Evolutionary conservation across 2,888 invertebrate species (phyloP).

Genomic region (Agrochola circellaris): DNA sequence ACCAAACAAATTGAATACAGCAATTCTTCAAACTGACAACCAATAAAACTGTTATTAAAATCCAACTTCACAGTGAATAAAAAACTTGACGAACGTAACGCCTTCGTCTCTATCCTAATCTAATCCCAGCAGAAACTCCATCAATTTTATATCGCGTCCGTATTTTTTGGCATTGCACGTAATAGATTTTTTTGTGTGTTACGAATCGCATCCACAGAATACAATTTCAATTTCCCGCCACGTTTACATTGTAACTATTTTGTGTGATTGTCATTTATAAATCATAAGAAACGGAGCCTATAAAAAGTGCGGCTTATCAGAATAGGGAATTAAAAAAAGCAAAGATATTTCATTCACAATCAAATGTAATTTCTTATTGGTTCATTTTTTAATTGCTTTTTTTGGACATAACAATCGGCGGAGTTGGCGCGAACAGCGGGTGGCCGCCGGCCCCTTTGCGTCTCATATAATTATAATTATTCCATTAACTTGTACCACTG

Average conservation of each 20-base stretch:
- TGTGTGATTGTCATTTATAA: constrained; percentile 79
- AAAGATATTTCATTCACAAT: constrained; percentile 77
- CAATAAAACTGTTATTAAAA: constrained; percentile 54
- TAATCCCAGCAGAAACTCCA: constrained; percentile 58
- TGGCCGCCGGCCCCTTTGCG: constrained; percentile 87
- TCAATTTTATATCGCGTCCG: constrained; percentile 48
- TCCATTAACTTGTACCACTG: constrained; percentile 88
- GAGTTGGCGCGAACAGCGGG: constrained; percentile 84
- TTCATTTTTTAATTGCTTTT: constrained; percentile 87
- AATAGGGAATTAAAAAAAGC: constrained; percentile 72
- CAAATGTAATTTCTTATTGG: constrained; percentile 82
- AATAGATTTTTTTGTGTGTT: constrained; percentile 73
- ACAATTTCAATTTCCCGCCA: constrained; percentile 80
- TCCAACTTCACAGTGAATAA: constrained; percentile 62
- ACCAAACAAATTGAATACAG: constrained; percentile 51
- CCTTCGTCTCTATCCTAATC: constrained; percentile 49
- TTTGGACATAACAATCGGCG: constrained; percentile 87
- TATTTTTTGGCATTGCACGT: constrained; percentile 65
- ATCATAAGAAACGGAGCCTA: constrained; percentile 77
- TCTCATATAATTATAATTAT: constrained; percentile 89
- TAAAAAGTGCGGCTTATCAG: constrained; percentile 74
- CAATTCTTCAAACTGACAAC: constrained; percentile 50
- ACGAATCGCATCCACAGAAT: constrained; percentile 72
- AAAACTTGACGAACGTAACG: constrained; percentile 42
- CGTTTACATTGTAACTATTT: constrained; percentile 76